Percentiles rank a stretch among this genome's conserved stretches.
These are phyloP conservation scores for Acomys russatus DNA, from an alignment of 2,797 vertebrate genomes.

Conservation along the genomic window DNA sequence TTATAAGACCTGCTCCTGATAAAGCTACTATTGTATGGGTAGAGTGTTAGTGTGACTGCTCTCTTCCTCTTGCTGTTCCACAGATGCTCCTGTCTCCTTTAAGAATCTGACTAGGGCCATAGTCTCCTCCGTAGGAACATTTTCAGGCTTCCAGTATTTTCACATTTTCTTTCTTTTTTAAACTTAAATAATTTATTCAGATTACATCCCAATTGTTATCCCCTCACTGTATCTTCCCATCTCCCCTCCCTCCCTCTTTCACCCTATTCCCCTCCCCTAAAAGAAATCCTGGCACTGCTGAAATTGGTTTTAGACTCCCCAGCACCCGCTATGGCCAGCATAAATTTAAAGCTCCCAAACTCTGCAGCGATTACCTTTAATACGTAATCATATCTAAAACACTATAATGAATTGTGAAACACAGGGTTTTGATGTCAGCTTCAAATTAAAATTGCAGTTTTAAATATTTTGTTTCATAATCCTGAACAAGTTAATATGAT, in stretches of 20 bases:
- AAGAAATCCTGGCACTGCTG: neutral
- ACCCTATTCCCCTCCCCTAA: too few relatives aligned
- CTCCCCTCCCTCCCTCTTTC: too few relatives aligned
- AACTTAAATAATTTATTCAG: too few relatives aligned
- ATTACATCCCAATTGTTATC: too few relatives aligned
- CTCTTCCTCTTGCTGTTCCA: neutral
- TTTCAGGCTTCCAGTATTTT: neutral
- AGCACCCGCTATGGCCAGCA: neutral
- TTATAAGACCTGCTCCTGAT: neutral
- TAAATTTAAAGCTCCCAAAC: conserved; percentile 16
- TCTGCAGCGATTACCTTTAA: neutral
- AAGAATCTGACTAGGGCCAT: conserved; percentile 12
- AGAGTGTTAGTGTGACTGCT: neutral
- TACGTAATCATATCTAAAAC: neutral
- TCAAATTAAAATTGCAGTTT: conserved; percentile 57
- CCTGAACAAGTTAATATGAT: conserved; percentile 1
- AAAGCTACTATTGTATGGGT: neutral
- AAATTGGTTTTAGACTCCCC: neutral
- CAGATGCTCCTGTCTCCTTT: neutral
- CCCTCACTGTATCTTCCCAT: too few relatives aligned
- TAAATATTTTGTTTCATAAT: conserved; percentile 6
- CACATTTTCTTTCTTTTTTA: neutral
- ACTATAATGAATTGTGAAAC: conserved; percentile 30
- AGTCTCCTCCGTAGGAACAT: neutral
- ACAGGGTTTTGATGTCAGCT: neutral